These are phyloP conservation scores for Cricetomys ansorgei DNA, from an alignment of 2,113 vertebrate genomes.

Conservation along the genomic window DNA sequence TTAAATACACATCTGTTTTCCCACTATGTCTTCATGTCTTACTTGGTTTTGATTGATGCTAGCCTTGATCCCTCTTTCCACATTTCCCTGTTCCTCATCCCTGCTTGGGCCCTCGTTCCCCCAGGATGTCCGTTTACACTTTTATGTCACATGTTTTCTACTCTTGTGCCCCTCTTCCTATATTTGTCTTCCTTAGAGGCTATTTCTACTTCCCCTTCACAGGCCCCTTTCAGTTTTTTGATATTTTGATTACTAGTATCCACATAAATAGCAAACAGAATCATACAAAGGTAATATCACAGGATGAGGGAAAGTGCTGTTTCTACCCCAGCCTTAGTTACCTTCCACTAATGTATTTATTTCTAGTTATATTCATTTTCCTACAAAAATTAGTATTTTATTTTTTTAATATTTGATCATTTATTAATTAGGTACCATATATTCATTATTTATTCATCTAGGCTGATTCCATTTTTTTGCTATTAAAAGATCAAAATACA, in stretches of 20 bases:
- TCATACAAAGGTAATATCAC: background rate
- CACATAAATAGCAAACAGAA: background rate
- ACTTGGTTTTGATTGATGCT: background rate
- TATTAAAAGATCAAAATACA: background rate
- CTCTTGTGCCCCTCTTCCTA: background rate
- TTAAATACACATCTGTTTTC: background rate
- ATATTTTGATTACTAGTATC: background rate
- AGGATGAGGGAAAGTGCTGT: background rate
- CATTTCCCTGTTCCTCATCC: background rate
- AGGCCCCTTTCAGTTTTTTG: background rate
- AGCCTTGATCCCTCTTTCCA: background rate
- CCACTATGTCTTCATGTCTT: background rate
- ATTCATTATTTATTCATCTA: background rate
- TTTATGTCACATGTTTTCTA: background rate
- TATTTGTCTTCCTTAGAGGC: background rate
- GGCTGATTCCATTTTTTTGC: background rate
- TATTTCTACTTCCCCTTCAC: background rate
- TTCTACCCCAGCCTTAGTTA: background rate
- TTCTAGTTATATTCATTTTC: background rate
- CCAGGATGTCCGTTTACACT: background rate
- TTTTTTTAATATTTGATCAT: background rate
- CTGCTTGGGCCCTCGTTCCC: background rate
- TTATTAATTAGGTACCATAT: background rate
- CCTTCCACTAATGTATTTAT: background rate
- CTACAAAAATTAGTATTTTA: background rate